Base-by-base conservation (phyloP, 2,888 invertebrate genomes). In the Zaprionus obscuricornis region DNA sequence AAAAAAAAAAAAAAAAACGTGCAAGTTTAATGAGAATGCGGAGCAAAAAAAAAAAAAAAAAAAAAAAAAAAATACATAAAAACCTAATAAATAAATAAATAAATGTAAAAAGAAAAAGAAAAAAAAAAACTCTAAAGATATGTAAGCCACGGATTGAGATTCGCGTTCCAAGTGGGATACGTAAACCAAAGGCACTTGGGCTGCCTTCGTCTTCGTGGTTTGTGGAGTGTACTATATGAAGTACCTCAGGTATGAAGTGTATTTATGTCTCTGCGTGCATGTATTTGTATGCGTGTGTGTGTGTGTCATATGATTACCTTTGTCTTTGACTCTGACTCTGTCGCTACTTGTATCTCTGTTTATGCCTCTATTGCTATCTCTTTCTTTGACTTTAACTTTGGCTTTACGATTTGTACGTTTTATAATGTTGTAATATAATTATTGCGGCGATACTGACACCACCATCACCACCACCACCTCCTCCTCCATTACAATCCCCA, bases 1-100 rank as follows among this genome's bases (percentile, higher is more conserved):
- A 68, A n/a, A n/a, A n/a, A n/a, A n/a, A n/a, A n/a, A n/a, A n/a
- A n/a, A n/a, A n/a, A n/a, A 83, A 77, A 83, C 77, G 79, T 77
- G 77, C 83, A 79, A 43, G 42, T 56, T 66, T 62, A 70, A 66
- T 74, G 70, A 70, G 70, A 72, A 70, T 65, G 43, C 51, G 47
- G 42, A 20, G 34, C 51, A 51, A 40, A 26, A 31, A 40, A 40
- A 56, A 45, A 36, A 16, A 24, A n/a, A 26, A 52, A 52, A n/a
- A 11, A 8, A 1, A 26, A 43, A 14, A 39, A 13, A 22, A 27
- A 49, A 31, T 11, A 1, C 31, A 22, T 29, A 16, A 14, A n/a
- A n/a, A n/a, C n/a, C n/a, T 31, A 31, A 11, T 43, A 43, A 29
- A 29, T 36, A 37, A 50, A 31, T 36, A 24, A 43, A 50, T 50